Percentiles rank a stretch among this genome's conserved stretches.
phyloP scores from a whole-genome alignment of 1,140 invertebrate genomes.

The Aculops lycopersici region DNA sequence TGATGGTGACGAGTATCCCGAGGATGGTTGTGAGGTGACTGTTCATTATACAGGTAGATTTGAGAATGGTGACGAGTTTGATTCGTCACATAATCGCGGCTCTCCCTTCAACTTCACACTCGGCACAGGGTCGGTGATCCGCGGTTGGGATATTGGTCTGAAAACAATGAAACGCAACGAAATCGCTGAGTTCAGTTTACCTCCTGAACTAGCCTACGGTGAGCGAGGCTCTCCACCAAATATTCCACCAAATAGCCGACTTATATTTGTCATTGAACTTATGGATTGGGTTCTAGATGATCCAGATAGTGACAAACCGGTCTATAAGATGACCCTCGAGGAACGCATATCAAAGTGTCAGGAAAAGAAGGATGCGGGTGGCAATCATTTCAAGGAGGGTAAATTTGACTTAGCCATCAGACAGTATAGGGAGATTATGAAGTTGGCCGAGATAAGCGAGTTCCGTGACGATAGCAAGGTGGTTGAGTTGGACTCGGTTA shows the following conservation, averaged over 20 bases:
- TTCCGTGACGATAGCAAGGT: constrained; percentile 2
- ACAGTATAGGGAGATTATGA: constrained; percentile 44
- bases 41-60: constrained; percentile 82
- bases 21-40: constrained; percentile 31
- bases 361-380: constrained; percentile 61
- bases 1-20: constrained; percentile 23
- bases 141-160: constrained; percentile 77
- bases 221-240: constrained; percentile 40
- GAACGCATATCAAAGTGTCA: constrained; percentile 27
- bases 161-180: constrained; percentile 78
- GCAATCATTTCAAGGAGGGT: constrained; percentile 37
- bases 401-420: constrained; percentile 37
- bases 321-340: neutral
- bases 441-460: constrained; percentile 13
- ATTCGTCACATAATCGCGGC: constrained; percentile 49
- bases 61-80: constrained; percentile 49
- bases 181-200: constrained; percentile 43
- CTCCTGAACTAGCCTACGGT: constrained; percentile 69
- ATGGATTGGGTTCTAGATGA: constrained; percentile 49
- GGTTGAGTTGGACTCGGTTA: constrained; percentile 6
- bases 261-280: constrained; percentile 46
- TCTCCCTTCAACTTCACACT: constrained; percentile 50
- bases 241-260: constrained; percentile 58
- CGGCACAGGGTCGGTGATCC: constrained; percentile 37
- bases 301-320: constrained; percentile 22